Percentiles rank a stretch among this genome's conserved stretches.
These are phyloP conservation scores for Anser brachyrhynchus DNA, from an alignment of 2,113 vertebrate genomes.

Conservation along the genomic window DNA sequence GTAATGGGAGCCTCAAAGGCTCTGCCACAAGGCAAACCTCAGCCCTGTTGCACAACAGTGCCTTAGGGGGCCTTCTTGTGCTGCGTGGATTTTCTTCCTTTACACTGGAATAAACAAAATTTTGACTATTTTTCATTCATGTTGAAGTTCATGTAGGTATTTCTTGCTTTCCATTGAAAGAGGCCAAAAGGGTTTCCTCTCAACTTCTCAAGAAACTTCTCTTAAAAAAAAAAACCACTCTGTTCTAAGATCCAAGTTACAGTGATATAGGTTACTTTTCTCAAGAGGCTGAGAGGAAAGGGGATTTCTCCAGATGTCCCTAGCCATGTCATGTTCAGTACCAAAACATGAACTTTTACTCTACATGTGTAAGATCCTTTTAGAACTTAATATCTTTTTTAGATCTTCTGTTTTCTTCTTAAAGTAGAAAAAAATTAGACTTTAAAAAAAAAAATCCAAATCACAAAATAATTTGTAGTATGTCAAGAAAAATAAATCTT, in stretches of 20 bases:
- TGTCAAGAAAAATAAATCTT: not conserved
- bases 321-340: not conserved
- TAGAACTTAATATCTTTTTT: not conserved
- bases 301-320: not conserved
- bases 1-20: not conserved
- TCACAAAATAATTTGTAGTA: not conserved
- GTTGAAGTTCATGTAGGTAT: not conserved
- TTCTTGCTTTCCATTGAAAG: not conserved
- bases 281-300: not conserved
- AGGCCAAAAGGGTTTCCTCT: not conserved
- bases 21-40: not conserved
- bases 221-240: no score
- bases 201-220: not conserved
- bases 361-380: not conserved
- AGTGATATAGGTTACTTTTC: no score
- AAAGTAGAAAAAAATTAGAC: not conserved
- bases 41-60: not conserved
- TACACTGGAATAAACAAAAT: not conserved
- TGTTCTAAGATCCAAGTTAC: no score
- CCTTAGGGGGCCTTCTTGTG: accelerated
- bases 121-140: not conserved
- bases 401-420: not conserved
- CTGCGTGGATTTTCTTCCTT: not conserved
- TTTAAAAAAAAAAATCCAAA: not conserved
- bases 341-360: not conserved